These are phyloP conservation scores for Drosophila punjabiensis DNA, from an alignment of 1,140 invertebrate genomes.

Conservation along the genomic window DNA sequence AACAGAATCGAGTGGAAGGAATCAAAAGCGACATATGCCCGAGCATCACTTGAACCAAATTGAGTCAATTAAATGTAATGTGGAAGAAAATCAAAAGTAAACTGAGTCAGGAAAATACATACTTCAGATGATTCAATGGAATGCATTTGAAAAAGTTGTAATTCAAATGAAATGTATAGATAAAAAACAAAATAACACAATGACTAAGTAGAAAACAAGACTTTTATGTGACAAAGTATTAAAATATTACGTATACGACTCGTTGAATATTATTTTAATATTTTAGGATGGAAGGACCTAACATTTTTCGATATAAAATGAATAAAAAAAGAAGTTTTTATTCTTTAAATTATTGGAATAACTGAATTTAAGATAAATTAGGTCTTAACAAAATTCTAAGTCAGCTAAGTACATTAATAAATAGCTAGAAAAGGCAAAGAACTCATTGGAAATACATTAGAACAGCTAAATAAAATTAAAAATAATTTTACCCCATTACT, in stretches of 20 bases:
- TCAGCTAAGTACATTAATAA: no score
- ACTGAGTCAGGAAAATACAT: slow-evolving; percentile 16
- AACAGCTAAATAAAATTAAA: neutral
- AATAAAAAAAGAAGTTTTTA: no score
- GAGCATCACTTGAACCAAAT: slow-evolving; percentile 40
- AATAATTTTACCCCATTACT: neutral
- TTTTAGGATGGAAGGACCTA: no score
- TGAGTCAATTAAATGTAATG: slow-evolving; percentile 49
- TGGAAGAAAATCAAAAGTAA: slow-evolving; percentile 30
- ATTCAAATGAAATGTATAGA: neutral
- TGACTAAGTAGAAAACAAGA: neutral
- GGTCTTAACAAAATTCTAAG: neutral
- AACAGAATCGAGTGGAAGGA: slow-evolving; percentile 37
- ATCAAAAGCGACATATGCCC: slow-evolving; percentile 30
- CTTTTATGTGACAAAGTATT: neutral
- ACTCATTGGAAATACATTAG: neutral
- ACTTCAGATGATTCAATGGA: slow-evolving; percentile 4
- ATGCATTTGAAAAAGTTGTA: neutral
- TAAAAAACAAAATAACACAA: neutral
- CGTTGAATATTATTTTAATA: neutral
- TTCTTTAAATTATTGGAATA: no score
- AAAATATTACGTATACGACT: slow-evolving; percentile 8
- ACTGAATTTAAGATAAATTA: no score
- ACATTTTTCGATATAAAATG: no score
- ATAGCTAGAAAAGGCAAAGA: no score